Percentiles rank a stretch among this genome's conserved stretches.
phyloP scores from a whole-genome alignment of 2,888 invertebrate species.

The Ganaspis brasiliensis region DNA sequence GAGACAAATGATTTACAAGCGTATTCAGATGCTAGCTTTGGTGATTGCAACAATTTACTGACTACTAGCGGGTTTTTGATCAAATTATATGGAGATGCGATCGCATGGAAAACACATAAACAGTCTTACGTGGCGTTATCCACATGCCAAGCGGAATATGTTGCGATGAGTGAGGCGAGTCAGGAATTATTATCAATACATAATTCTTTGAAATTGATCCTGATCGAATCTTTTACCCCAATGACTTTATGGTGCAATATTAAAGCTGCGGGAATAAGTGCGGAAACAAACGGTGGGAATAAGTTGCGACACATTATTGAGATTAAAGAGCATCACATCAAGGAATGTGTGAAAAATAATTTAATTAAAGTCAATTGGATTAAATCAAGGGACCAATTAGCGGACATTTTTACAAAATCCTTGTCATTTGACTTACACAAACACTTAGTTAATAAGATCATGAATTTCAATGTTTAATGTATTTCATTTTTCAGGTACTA shows the following conservation, averaged over 20 bases:
- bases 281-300: constrained; percentile 56
- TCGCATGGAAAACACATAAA: constrained; percentile 60
- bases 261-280: too few relatives aligned
- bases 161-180: too few relatives aligned
- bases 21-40: too few relatives aligned
- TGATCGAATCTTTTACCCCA: constrained; percentile 50
- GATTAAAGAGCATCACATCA: constrained; percentile 39
- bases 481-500: too few relatives aligned
- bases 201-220: constrained; percentile 38
- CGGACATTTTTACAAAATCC: constrained; percentile 55
- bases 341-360: constrained; percentile 27
- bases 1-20: too few relatives aligned
- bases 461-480: neutral
- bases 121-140: constrained; percentile 37
- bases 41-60: too few relatives aligned
- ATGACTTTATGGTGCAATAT: constrained; percentile 51
- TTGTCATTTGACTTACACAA: constrained; percentile 44
- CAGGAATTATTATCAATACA: constrained; percentile 45
- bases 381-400: constrained; percentile 51
- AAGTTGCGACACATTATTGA: constrained; percentile 56
- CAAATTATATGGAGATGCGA: constrained; percentile 53
- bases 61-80: constrained; percentile 24
- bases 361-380: constrained; percentile 55
- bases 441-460: constrained; percentile 22
- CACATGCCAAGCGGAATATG: too few relatives aligned